Conservation (phyloP, 1,140 invertebrate species). For the Atopsyche davidsoni region DNA sequence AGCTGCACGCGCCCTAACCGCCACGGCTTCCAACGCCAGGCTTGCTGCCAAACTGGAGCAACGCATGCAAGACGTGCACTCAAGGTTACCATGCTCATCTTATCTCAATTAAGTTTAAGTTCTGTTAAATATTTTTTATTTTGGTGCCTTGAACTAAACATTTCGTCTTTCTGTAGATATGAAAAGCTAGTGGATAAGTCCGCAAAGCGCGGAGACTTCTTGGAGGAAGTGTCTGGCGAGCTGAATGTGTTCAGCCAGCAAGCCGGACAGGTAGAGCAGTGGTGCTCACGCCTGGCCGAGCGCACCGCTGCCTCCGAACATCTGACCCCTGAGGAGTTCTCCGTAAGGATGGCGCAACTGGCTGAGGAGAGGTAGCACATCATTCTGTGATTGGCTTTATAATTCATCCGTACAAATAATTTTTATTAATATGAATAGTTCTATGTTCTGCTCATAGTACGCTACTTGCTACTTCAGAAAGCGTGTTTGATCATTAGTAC, state of each 20-base stretch:
- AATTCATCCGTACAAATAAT: no score
- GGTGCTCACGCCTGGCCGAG: slow-evolving; percentile 67
- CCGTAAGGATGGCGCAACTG: slow-evolving; percentile 55
- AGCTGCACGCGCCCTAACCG: slow-evolving; percentile 72
- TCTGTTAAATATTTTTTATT: neutral
- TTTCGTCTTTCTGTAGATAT: slow-evolving; percentile 50
- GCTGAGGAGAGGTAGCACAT: slow-evolving; percentile 42
- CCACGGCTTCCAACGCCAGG: slow-evolving; percentile 74
- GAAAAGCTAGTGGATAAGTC: slow-evolving; percentile 79
- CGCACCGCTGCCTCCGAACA: slow-evolving; percentile 69
- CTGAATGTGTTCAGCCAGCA: slow-evolving; percentile 68
- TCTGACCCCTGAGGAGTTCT: slow-evolving; percentile 63
- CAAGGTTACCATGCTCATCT: slow-evolving; percentile 34
- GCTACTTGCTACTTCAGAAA: no score
- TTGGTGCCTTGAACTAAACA: neutral
- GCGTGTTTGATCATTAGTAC: no score
- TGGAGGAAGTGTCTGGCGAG: slow-evolving; percentile 72
- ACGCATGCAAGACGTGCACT: slow-evolving; percentile 78
- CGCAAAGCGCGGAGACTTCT: slow-evolving; percentile 68
- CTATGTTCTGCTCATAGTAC: no score
- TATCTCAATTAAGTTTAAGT: neutral
- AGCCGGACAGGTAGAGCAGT: slow-evolving; percentile 61
- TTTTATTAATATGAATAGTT: no score
- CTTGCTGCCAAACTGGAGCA: slow-evolving; percentile 85
- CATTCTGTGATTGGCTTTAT: no score